Evolutionary conservation across 1,140 invertebrate genomes (phyloP).

Genomic region (Drosophila orosa): DNA sequence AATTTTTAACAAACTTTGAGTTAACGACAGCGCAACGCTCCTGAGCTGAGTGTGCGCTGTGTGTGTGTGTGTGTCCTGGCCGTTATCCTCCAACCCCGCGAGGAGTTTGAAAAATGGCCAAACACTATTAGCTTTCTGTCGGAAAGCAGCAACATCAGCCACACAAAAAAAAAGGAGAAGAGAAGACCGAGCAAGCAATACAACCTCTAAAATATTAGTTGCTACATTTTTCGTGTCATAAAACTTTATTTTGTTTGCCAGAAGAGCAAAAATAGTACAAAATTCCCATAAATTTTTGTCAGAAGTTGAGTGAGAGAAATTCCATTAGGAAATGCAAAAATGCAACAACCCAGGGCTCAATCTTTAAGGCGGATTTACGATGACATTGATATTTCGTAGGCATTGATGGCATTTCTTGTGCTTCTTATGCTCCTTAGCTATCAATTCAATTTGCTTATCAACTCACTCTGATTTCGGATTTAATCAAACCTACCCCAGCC

Average conservation of each 20-base stretch:
- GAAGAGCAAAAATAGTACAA: conserved; percentile 22
- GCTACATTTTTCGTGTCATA: conserved; percentile 80
- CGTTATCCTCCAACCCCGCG: conserved; percentile 31
- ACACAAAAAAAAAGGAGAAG: conserved; percentile 14
- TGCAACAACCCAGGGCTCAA: conserved; percentile 13
- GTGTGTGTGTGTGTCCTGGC: conserved; percentile 23
- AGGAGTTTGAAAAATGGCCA: conserved; percentile 78
- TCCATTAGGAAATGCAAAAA: conserved; percentile 50
- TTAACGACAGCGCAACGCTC: conserved; percentile 67
- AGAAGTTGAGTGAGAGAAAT: conserved; percentile 16
- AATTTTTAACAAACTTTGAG: conserved; percentile 80
- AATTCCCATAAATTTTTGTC: conserved; percentile 38
- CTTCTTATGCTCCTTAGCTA: not conserved
- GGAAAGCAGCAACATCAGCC: conserved; percentile 38
- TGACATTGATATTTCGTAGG: conserved; percentile 10
- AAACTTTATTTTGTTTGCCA: conserved; percentile 64
- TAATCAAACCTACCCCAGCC: conserved; percentile 13
- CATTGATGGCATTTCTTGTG: conserved; percentile 1
- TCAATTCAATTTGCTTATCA: conserved; percentile 3
- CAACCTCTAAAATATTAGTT: conserved; percentile 76
- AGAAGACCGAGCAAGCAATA: conserved; percentile 24
- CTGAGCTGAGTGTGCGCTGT: not conserved
- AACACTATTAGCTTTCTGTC: conserved; percentile 78
- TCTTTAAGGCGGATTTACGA: conserved; percentile 52
- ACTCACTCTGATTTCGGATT: conserved; percentile 10